These are phyloP conservation scores for Sinosuthora webbiana DNA, from an alignment of 2,113 vertebrate species.

Conservation along the genomic window DNA sequence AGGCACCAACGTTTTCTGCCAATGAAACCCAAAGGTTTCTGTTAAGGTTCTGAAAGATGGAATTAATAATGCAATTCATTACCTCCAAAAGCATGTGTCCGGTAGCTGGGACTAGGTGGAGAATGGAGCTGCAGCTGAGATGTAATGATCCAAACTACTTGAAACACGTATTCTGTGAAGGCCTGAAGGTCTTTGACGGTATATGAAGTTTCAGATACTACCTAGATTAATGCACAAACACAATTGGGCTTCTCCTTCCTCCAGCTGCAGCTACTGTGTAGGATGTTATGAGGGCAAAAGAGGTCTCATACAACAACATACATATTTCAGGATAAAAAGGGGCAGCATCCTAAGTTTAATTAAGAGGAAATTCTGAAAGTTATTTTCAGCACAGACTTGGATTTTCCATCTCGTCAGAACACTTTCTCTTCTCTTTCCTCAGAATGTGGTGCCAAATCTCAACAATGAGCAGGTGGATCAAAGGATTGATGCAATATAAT, in stretches of 20 bases:
- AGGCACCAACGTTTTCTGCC: not conserved
- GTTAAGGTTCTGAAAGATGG: not conserved
- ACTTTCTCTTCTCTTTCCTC: not conserved
- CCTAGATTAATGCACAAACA: constrained; percentile 52
- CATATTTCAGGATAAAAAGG: not conserved
- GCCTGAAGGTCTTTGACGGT: constrained; percentile 66
- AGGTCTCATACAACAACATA: not conserved
- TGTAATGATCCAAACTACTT: constrained; percentile 76
- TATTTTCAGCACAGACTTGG: not conserved
- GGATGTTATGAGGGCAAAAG: not conserved
- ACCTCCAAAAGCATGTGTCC: constrained; percentile 76
- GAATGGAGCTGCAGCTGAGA: constrained; percentile 71
- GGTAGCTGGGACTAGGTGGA: constrained; percentile 62
- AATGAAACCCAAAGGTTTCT: not conserved
- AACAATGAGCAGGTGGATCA: not conserved
- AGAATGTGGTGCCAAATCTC: not conserved
- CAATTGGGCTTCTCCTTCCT: not conserved
- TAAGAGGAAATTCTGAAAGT: not conserved
- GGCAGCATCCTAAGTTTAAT: not conserved
- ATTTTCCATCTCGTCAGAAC: not conserved
- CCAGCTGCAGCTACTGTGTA: not conserved
- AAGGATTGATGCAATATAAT: not conserved
- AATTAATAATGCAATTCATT: not conserved
- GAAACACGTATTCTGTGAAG: constrained; percentile 76
- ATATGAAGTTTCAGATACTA: constrained; percentile 62